phyloP scores from a whole-genome alignment of 2,797 vertebrate genomes.

The Characodon lateralis region DNA sequence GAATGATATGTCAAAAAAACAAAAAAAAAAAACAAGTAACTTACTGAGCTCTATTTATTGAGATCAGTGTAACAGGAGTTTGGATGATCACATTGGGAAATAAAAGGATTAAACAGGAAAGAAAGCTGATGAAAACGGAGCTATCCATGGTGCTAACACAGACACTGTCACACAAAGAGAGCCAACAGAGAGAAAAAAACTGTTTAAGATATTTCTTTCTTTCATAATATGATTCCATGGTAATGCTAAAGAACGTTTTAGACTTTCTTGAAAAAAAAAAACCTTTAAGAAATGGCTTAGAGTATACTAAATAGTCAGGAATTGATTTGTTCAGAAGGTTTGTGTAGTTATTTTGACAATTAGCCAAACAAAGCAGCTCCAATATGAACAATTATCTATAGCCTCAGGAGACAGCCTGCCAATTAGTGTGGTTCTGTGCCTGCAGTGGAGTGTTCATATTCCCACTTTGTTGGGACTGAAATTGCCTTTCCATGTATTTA shows the following conservation, averaged over 20 bases:
- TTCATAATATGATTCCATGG: background rate
- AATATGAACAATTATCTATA: background rate
- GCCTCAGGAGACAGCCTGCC: background rate
- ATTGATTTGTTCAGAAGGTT: background rate
- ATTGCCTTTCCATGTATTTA: background rate
- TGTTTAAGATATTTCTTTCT: background rate
- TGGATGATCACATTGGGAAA: background rate
- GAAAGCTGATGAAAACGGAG: background rate
- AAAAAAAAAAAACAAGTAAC: background rate
- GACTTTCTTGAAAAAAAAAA: background rate
- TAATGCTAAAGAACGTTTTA: background rate
- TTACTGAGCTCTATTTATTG: background rate
- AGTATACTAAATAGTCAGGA: background rate
- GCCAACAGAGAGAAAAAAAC: background rate
- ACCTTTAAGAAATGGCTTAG: background rate
- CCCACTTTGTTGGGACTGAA: background rate
- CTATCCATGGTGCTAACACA: conserved; percentile 15
- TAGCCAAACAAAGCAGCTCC: background rate
- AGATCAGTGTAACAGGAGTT: background rate
- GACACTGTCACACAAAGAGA: background rate
- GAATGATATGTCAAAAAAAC: background rate
- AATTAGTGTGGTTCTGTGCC: background rate
- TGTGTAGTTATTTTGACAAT: background rate
- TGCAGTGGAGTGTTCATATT: background rate
- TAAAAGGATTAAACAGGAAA: no score